Base-by-base conservation (phyloP, 2,113 vertebrate genomes). In the Sturnira hondurensis region DNA sequence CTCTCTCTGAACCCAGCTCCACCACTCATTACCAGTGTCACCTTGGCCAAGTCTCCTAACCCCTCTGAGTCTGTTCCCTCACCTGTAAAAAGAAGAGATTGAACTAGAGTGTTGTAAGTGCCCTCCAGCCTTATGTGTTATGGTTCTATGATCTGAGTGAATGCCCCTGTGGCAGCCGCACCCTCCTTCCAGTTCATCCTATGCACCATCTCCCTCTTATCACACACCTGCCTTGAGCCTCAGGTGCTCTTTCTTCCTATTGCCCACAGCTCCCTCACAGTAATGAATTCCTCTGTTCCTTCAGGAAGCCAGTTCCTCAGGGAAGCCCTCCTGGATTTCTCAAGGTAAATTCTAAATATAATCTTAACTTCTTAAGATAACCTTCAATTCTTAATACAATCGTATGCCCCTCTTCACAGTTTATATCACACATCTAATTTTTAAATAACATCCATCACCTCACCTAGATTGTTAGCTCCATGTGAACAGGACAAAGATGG, bases 1-100 rank as follows among this genome's bases (percentile, higher is more conserved):
- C 95, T 96, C 95, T 96, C 95, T 96, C 95, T 96, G 96, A 95
- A 95, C 94, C 86, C 91, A 93, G 38, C 71, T 86, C 78, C 41
- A 91, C 89, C 58, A 89, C 91, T 97, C 93, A 95, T 97, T 93
- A 97, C 56, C 89, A 92, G 84, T 91, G 96, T 97, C 96, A 96
- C 96, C 96, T 97, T 97, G 96, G 85, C 91, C 94, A 80, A 97
- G 96, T 97, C 94, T 93, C 89, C 94, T 97, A 97, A 98, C 93
- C 96, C 96, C 73, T 97, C 71, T 47, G 92, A 96, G 93, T 92
- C 94, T 95, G 71, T 93, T 68, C 96, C 78, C 33, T 97, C 91
- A 95, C 94, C 94, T 98, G 82, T 63, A 83, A 96, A 93, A 92
- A 58, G 43, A 97, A 94, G 82, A 61, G 65, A 76, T 84, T 95